Evolutionary conservation across 2,888 invertebrate species (phyloP).

Genomic region (Cantharis flavilabris): DNA sequence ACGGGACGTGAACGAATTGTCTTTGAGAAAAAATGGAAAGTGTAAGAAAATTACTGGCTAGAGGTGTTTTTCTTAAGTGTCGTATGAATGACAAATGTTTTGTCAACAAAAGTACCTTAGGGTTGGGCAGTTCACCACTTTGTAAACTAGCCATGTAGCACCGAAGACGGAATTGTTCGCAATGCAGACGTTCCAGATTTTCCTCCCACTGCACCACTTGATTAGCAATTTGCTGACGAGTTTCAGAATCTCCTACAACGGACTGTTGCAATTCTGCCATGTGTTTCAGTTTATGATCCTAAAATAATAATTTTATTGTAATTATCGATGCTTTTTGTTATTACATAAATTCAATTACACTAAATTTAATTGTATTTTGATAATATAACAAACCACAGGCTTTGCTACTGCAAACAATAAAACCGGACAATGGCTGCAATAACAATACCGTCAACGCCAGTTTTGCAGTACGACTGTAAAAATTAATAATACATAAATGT

Average conservation of each 20-base stretch:
- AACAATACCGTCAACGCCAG: not conserved
- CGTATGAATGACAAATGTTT: constrained; percentile 1
- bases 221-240: constrained; percentile 87
- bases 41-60: not conserved
- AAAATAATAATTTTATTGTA: constrained; percentile 30
- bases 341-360: too few relatives aligned
- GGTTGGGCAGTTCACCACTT: constrained; percentile 94
- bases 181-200: constrained; percentile 92
- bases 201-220: constrained; percentile 97
- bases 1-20: not conserved
- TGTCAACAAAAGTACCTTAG: constrained; percentile 73
- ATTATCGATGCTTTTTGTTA: not conserved
- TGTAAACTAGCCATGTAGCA: constrained; percentile 98
- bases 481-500: too few relatives aligned
- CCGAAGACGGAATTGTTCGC: constrained; percentile 93
- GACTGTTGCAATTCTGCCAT: constrained; percentile 98
- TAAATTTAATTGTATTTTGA: not conserved
- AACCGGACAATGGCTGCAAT: not conserved
- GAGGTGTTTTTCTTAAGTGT: not conserved
- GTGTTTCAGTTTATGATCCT: constrained; percentile 97
- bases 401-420: not conserved
- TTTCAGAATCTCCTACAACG: constrained; percentile 92
- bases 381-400: not conserved
- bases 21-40: not conserved
- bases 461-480: not conserved